Evolutionary conservation across 2,888 invertebrate species (phyloP).

Genomic region (Acrocyrtus sp.): DNA sequence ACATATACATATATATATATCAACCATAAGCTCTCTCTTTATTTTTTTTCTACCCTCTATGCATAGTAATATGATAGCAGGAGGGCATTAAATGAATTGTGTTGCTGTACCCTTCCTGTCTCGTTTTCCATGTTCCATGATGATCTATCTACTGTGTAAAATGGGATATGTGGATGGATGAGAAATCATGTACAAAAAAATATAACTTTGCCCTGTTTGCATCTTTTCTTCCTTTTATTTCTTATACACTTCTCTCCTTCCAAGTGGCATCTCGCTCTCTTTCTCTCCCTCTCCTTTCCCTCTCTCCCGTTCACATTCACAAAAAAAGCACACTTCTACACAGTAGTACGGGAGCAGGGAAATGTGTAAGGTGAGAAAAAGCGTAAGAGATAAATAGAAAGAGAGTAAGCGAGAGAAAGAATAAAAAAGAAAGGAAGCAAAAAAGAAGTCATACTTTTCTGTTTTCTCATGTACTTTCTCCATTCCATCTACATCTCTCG

Average conservation of each 20-base stretch:
- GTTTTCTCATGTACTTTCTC: slow-evolving; percentile 22
- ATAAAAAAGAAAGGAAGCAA: slow-evolving; percentile 4
- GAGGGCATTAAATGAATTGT: background rate
- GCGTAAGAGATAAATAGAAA: background rate
- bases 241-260: background rate
- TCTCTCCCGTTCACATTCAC: background rate
- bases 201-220: background rate
- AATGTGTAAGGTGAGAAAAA: background rate
- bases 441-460: slow-evolving; percentile 1
- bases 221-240: slow-evolving; percentile 4
- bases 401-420: background rate
- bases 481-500: slow-evolving; percentile 8
- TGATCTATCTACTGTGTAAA: background rate
- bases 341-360: background rate
- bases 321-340: background rate
- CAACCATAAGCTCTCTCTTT: slow-evolving; percentile 10
- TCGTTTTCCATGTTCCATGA: background rate
- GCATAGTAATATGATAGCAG: background rate
- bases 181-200: background rate
- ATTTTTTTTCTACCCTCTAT: background rate
- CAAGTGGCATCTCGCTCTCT: background rate
- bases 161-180: background rate
- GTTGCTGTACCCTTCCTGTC: background rate
- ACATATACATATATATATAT: slow-evolving; percentile 1
- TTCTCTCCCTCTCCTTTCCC: background rate